phyloP scores from a whole-genome alignment of 2,888 invertebrate genomes.

The Drosophila bunnanda region DNA sequence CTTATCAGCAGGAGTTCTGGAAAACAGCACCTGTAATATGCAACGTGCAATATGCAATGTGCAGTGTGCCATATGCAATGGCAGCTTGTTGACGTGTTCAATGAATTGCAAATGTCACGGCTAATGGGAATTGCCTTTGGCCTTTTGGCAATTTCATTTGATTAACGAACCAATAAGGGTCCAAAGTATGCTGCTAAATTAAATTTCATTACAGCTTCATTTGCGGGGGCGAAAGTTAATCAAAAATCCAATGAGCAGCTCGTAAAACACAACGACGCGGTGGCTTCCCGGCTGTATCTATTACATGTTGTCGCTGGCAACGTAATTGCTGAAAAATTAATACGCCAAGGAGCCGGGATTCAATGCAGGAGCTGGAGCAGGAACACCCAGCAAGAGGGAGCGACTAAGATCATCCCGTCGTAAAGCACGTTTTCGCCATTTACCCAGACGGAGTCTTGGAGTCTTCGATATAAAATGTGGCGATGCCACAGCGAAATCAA shows the following conservation, averaged over 20 bases:
- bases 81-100: slow-evolving; percentile 32
- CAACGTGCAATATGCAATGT: background rate
- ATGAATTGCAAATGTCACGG: slow-evolving; percentile 53
- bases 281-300: slow-evolving; percentile 52
- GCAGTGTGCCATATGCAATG: background rate
- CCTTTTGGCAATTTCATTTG: slow-evolving; percentile 55
- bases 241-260: slow-evolving; percentile 77
- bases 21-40: slow-evolving; percentile 37
- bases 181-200: slow-evolving; percentile 75
- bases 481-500: slow-evolving; percentile 79
- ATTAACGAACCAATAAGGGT: slow-evolving; percentile 60
- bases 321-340: slow-evolving; percentile 77
- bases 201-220: slow-evolving; percentile 79
- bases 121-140: slow-evolving; percentile 42
- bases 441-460: slow-evolving; percentile 37
- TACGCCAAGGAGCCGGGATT: slow-evolving; percentile 50
- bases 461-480: slow-evolving; percentile 61
- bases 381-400: background rate
- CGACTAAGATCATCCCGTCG: slow-evolving; percentile 55
- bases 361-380: background rate
- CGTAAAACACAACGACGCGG: slow-evolving; percentile 62
- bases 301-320: slow-evolving; percentile 73
- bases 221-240: slow-evolving; percentile 71
- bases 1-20: slow-evolving; percentile 10
- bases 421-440: slow-evolving; percentile 79